These are phyloP conservation scores for Lagocephalus sceleratus DNA, from an alignment of 2,797 vertebrate species.

Conservation along the genomic window DNA sequence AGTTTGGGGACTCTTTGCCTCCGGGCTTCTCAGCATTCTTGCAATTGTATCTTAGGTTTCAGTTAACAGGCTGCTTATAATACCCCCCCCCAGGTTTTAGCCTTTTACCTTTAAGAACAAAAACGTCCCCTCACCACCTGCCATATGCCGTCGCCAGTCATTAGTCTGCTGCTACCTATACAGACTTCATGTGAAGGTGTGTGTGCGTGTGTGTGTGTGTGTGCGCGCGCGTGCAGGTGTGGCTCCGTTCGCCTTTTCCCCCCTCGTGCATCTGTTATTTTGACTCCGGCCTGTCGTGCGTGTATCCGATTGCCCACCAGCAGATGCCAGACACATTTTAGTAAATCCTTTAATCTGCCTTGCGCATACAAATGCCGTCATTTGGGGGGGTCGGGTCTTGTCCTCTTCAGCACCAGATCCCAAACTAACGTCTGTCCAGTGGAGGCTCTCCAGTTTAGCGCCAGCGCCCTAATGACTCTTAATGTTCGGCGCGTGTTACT, in stretches of 20 bases:
- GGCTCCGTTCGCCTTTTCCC: constrained; percentile 20
- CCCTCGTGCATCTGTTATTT: constrained; percentile 62
- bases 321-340: constrained; percentile 70
- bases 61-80: constrained; percentile 43
- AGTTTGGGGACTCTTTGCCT: constrained; percentile 34
- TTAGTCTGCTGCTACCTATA: constrained; percentile 40
- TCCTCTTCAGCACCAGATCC: constrained; percentile 38
- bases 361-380: constrained; percentile 58
- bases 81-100: constrained; percentile 37
- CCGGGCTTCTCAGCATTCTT: constrained; percentile 43
- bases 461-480: constrained; percentile 7
- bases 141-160: constrained; percentile 40
- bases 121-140: constrained; percentile 56
- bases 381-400: constrained; percentile 43
- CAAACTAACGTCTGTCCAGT: constrained; percentile 39
- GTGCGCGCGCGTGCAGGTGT: constrained; percentile 19
- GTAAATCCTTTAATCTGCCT: constrained; percentile 74
- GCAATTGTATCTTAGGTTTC: constrained; percentile 58
- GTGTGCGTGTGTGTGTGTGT: constrained; percentile 22
- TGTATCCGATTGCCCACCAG: constrained; percentile 57
- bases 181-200: constrained; percentile 32
- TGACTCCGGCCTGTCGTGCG: constrained; percentile 36
- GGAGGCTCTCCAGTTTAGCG: too few species aligned
- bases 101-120: constrained; percentile 40
- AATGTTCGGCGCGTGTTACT: background rate